Evolutionary conservation across 2,113 vertebrate species (phyloP).

Genomic region (Cairina moschata): DNA sequence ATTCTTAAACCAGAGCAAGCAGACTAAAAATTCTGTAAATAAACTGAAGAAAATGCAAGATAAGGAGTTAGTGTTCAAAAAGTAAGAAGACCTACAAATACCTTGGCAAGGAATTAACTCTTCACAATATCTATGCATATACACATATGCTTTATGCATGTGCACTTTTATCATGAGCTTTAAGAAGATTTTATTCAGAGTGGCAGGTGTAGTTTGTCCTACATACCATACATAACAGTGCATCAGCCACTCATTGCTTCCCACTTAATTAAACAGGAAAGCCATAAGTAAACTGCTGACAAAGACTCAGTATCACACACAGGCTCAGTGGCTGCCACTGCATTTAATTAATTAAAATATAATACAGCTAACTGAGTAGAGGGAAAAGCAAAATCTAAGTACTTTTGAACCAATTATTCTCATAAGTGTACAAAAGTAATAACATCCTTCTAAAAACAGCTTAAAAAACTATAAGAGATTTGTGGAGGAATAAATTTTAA

Average conservation of each 20-base stretch:
- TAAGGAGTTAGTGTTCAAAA: slow-evolving; percentile 35
- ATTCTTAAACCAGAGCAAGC: slow-evolving; percentile 55
- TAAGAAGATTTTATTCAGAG: slow-evolving; percentile 4
- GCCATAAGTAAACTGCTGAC: slow-evolving; percentile 51
- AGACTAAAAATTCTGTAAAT: slow-evolving; percentile 52
- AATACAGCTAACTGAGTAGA: slow-evolving; percentile 6
- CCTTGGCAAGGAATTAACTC: slow-evolving; percentile 16
- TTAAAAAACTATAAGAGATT: slow-evolving; percentile 24
- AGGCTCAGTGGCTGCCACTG: slow-evolving; percentile 20
- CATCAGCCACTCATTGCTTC: slow-evolving; percentile 17
- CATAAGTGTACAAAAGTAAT: slow-evolving; percentile 32
- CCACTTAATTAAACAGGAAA: slow-evolving; percentile 63
- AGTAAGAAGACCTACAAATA: slow-evolving; percentile 33
- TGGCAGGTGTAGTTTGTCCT: slow-evolving; percentile 31
- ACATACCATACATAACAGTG: slow-evolving; percentile 3
- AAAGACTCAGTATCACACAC: slow-evolving; percentile 34
- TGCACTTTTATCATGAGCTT: neutral
- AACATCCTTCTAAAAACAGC: slow-evolving; percentile 28
- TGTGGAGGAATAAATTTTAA: slow-evolving; percentile 9
- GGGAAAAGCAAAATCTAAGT: neutral
- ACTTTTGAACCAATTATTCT: slow-evolving; percentile 60
- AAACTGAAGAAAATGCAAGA: slow-evolving; percentile 53
- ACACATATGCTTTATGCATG: neutral
- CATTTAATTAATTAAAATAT: slow-evolving; percentile 59
- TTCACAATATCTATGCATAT: neutral